Evolutionary conservation across 2,113 vertebrate species (phyloP).

Genomic region (Caloenas nicobarica): DNA sequence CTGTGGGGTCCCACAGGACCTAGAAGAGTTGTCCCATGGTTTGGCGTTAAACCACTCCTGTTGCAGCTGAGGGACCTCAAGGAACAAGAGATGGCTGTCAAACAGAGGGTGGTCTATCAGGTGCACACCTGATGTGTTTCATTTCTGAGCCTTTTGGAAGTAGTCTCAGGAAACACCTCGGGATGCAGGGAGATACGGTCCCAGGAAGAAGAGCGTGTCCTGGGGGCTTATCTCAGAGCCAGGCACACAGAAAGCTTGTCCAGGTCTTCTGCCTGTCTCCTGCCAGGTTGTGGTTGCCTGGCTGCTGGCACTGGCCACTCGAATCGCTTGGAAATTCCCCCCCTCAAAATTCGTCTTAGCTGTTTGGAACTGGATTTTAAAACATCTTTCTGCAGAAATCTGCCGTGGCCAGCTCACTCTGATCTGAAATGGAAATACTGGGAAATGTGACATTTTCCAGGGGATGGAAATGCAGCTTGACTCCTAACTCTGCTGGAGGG

Average conservation of each 20-base stretch:
- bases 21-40: not conserved
- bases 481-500: not conserved
- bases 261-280: not conserved
- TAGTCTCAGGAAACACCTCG: rapidly evolving
- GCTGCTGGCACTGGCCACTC: not conserved
- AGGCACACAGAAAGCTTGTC: not conserved
- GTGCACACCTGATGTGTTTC: rapidly evolving
- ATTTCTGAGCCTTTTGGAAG: not conserved
- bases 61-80: not conserved
- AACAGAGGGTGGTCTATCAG: not conserved
- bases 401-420: rapidly evolving
- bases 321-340: not conserved
- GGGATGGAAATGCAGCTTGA: not conserved
- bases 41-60: not conserved
- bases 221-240: not conserved
- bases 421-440: not conserved
- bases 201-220: not conserved
- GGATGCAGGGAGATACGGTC: rapidly evolving
- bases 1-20: not conserved
- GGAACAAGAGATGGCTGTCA: not conserved
- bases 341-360: not conserved
- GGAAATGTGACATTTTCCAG: not conserved
- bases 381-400: not conserved
- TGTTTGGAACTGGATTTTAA: not conserved
- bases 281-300: not conserved